Evolutionary conservation across 2,888 invertebrate genomes (phyloP), one percentile per base, ranked within the genome.

Genomic region (Cryptus armator): DNA sequence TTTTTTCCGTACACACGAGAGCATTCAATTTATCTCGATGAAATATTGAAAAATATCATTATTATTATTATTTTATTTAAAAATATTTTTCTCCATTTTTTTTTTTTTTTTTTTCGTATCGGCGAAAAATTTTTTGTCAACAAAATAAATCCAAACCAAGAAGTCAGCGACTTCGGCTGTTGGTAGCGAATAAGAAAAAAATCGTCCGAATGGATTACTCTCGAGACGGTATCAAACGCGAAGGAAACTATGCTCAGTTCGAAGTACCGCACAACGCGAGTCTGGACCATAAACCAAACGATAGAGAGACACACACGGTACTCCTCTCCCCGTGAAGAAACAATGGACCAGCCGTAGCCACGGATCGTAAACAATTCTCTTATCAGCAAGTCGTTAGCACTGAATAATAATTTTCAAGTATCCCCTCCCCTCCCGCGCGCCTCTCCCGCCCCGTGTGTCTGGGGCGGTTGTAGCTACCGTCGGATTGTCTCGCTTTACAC

Each of bases 351-450:
- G 89, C 87, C 89, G 89, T 14, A 89, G 76, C 87, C 85, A 83
- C 86, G 19, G 88, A 87, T 89, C 90, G 88, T 90, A 90, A 90
- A 90, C 89, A 90, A 89, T 89, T 79, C 84, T 85, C 89, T 89
- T 90, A 90, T 90, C 90, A 89, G 86, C 89, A 86, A 85, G 89
- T 90, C 89, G 90, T 90, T 90, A 90, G 87, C 88, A 86, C 87
- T 86, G 89, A 87, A 89, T 90, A 89, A 90, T 89, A 89, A 90
- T 90, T 90, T 90, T 86, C 46, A 77, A 72, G 78, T 78, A 64
- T 64, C 82, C 75, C 70, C 62, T 24, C 24, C 24, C 24, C 24
- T 24, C 24, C 24, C 24, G 24, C 24, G 24, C 24, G 24, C 24
- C 24, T 2, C 24, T 24, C 64, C 24, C 56, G 9, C 37, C 37